A percentile compares a stretch with the other conserved stretches of the same genome.
Conservation (phyloP, 2,888 invertebrate genomes). For the Colletes collaris region DNA sequence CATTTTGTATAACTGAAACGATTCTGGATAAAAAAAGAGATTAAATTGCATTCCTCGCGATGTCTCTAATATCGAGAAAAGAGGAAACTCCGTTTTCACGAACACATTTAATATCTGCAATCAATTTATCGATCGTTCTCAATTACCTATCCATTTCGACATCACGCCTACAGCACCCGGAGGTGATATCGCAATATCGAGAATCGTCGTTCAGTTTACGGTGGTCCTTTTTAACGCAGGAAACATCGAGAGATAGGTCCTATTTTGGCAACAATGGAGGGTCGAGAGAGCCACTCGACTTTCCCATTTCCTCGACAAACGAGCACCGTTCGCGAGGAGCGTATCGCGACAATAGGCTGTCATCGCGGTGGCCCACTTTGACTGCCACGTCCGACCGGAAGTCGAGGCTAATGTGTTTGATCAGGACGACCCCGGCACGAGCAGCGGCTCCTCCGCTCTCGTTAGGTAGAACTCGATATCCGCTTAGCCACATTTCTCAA, state of each 20-base stretch:
- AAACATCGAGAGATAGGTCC: constrained; percentile 58
- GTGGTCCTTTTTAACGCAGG: constrained; percentile 46
- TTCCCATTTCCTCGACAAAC: constrained; percentile 76
- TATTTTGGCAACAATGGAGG: constrained; percentile 52
- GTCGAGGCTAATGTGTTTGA: constrained; percentile 82
- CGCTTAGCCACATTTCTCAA: constrained; percentile 60
- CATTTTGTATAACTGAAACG: too few relatives aligned
- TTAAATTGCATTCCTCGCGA: too few relatives aligned
- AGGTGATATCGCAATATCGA: constrained; percentile 13
- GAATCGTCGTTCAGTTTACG: constrained; percentile 18
- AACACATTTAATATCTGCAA: background rate
- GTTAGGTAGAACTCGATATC: constrained; percentile 75
- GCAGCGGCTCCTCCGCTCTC: constrained; percentile 58
- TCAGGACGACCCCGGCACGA: constrained; percentile 72
- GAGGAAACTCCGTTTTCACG: background rate
- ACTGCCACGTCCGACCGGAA: constrained; percentile 77
- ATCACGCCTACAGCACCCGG: too few relatives aligned
- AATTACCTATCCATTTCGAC: constrained; percentile 12
- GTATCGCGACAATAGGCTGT: constrained; percentile 54
- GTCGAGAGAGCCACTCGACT: constrained; percentile 68
- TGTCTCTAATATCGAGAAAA: background rate
- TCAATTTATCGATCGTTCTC: constrained; percentile 7
- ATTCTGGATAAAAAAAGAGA: too few relatives aligned
- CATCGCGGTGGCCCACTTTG: constrained; percentile 68
- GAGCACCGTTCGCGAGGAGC: constrained; percentile 54